Base-by-base conservation (phyloP, 2,113 vertebrate species). In the Eretmochelys imbricata region DNA sequence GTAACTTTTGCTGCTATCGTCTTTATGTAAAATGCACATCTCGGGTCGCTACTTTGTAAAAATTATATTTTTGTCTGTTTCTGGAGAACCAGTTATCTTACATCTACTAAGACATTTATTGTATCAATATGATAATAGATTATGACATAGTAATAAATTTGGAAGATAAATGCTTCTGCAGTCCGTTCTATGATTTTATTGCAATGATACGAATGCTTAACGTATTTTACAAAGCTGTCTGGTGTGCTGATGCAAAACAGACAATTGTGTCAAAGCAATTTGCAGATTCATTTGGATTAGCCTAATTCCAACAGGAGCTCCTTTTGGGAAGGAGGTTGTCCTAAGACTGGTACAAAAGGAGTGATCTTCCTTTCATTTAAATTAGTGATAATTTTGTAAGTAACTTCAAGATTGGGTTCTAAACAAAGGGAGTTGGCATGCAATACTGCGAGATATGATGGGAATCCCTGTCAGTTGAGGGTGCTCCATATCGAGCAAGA, bases 241-340 rank as follows among this genome's bases (percentile, higher is more conserved):
- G 10, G 49, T 92, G 38, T 75, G 49, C 46, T 83, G 53, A 82
- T 95, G n/a, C 46, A 92, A 88, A 88, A 8, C 31, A 91, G 65
- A 35, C 35, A 92, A 83, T 53, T 94, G 35, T 93, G 25, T 72
- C 57, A 94, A 87, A 93, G 82, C 90, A 96, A 89, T 91, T 95
- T 87, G 69, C 86, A 94, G 91, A 93, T 93, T 95, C 59, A 93
- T 97, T 80, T 92, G 53, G 22, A 84, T 89, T 84, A 85, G 3
- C 38, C 19, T 38, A 49, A 78, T 92, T 91, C 29, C 17, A 90
- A 72, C 88, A 69, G 59, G 80, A 1, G 42, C 6, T 85, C 48
- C 65, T 88, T 91, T 46, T 19, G 24, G 83, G 55, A 42, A 80
- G 35, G 50, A 31, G 42, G 8, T 27, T 38, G 87, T 88, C 50